These are phyloP conservation scores for Epicauta chinensis DNA, from an alignment of 1,140 invertebrate genomes.

Conservation along the genomic window DNA sequence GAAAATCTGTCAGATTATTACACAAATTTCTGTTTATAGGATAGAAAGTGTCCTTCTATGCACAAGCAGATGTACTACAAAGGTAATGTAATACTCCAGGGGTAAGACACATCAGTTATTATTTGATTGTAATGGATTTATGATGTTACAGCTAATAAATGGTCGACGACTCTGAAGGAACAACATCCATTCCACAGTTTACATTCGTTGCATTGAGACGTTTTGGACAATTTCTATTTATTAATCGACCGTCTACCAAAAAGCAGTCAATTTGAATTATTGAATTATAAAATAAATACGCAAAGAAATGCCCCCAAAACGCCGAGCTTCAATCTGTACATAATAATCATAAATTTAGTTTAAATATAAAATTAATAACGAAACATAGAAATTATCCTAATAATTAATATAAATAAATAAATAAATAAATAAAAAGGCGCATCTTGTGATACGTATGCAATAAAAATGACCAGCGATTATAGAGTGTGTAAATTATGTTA, in stretches of 20 bases:
- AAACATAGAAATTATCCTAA: neutral
- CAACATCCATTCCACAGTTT: constrained; percentile 31
- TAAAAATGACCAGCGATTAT: constrained; percentile 5
- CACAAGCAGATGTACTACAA: constrained; percentile 65
- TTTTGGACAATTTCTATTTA: too few relatives aligned
- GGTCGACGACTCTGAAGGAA: constrained; percentile 37
- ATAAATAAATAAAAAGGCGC: too few relatives aligned
- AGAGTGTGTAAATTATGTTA: neutral
- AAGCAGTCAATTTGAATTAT: constrained; percentile 1
- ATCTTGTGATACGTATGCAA: constrained; percentile 28
- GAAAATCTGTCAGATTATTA: too few relatives aligned
- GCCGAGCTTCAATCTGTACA: neutral
- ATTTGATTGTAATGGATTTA: constrained; percentile 30
- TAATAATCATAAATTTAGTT: neutral
- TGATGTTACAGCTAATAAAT: constrained; percentile 43
- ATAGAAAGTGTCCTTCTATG: constrained; percentile 62
- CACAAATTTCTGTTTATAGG: constrained; percentile 46
- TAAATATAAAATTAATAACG: neutral
- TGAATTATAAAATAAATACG: constrained; percentile 8
- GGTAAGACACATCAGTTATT: constrained; percentile 3
- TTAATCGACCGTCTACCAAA: too few relatives aligned
- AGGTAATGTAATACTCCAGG: constrained; percentile 45
- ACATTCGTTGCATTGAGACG: constrained; percentile 34
- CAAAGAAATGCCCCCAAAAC: neutral
- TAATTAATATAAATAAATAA: too few relatives aligned